Base-by-base conservation (phyloP, 2,888 invertebrate species). In the Mayetiola destructor region DNA sequence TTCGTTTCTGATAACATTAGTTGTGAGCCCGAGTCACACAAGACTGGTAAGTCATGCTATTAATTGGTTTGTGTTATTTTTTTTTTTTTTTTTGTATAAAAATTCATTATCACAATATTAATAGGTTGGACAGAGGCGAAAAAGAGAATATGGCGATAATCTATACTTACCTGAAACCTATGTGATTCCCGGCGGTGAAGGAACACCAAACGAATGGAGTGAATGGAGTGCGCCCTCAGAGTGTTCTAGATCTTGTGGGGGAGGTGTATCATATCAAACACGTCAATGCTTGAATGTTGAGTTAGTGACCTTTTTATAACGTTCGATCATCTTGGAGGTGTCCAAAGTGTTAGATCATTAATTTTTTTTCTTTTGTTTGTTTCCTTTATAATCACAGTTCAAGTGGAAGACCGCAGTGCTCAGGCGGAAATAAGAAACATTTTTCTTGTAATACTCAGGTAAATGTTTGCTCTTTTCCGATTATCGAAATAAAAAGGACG, bases 161-260 rank as follows among this genome's bases (percentile, higher is more conserved):
- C 68, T 83, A 61, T 86, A 80, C 70, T 75, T 85, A 59, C 78
- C 87, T n/a, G 80, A 78, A 54, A 85, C 81, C 63, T 85, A 77
- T 67, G 80, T 88, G 60, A 74, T 81, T 60, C 85, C 85, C 30
- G 82, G 78, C 20, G 82, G 82, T 3, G 82, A 80, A 62, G 80
- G 80, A 9, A 76, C 78, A 10, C 83, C 83, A 14, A 63, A 58
- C 8, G 79, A 78, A 59, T 91, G 91, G 91, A 80, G 84, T 4
- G 82, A 84, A 9, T 94, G 94, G 91, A 84, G 86, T 12, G 76
- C 81, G 40, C 84, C 87, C 56, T 83, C 85, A 27, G 78, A 84
- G 57, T 97, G 96, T 73, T 92, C 93, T 4, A 77, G 92, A 61
- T 81, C 88, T 20, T 97, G 96, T 68, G 96, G 95, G 0, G 90